Evolutionary conservation across 2,797 vertebrate species (phyloP), one percentile per base, ranked within the genome.

Genomic region (Siniperca scherzeri): DNA sequence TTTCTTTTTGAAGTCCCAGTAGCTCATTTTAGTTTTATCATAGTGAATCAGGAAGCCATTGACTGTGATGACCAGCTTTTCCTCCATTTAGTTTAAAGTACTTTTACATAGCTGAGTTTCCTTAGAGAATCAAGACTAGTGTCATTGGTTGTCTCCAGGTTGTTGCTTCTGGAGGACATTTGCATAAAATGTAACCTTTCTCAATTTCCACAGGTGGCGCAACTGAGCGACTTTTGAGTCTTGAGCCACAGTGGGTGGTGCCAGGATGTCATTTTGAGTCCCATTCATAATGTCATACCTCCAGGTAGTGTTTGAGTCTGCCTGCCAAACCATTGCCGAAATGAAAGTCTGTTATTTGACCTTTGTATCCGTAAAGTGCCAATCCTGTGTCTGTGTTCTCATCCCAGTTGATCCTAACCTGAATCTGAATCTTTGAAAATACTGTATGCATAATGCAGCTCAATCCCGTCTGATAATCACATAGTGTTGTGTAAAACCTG

Each of bases 381-480:
- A 25, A 5, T 52, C 42, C 12, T 46, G 44, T 46, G 42, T 64
- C 10, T 13, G 9, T 61, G 42, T 62, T 75, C 7, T 68, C 10
- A 19, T 77, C 11, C 69, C 27, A 19, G 40, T 30, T 48, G 33
- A 57, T n/a, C 25, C 5, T 38, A 14, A 33, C 7, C 50, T 70
- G 38, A 60, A 57, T 78, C 50, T 70, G 38, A 60, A 57, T 78
- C 55, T 50, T 70, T 81, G 27, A 77, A 74, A 74, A 55, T 8
- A 46, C 21, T 59, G 30, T 2, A 72, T 70, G 13, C 48, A 70
- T 46, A 7, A 66, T 70, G 36, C 30, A 70, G 56, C 57, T 79
- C 55, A 53, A 44, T 40, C 70, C 53, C 70, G 17, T 83, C 61
- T 42, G 27, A 22, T 44, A 12, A 61, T 7, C 30, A 42, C 21